Conservation (phyloP, 1,140 invertebrate species). For the Delia radicum region DNA sequence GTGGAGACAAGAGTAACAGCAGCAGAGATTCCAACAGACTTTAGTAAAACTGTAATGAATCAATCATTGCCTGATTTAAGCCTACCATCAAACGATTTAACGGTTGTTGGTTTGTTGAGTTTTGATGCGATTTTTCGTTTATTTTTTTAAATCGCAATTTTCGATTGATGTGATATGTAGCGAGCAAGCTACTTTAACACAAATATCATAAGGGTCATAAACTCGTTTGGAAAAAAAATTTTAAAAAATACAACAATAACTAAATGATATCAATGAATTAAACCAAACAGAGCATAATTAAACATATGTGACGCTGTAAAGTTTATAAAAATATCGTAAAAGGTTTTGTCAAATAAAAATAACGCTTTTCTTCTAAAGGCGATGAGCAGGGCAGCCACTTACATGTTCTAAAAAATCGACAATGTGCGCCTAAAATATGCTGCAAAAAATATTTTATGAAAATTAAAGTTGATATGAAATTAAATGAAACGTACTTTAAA, state of each 20-base stretch:
- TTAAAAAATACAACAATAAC: background rate
- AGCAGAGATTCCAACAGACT: background rate
- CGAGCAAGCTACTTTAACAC: background rate
- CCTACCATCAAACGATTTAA: slow-evolving; percentile 19
- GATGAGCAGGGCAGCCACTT: no score
- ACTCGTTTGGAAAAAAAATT: background rate
- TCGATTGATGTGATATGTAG: background rate
- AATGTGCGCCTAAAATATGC: no score
- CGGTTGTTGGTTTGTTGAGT: slow-evolving; percentile 14
- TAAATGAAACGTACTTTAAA: no score
- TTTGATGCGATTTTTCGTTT: background rate
- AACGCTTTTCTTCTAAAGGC: no score
- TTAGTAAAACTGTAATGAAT: slow-evolving; percentile 10
- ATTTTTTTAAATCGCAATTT: background rate
- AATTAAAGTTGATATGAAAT: no score
- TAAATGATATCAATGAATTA: background rate
- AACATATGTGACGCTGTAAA: no score
- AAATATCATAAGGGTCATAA: background rate
- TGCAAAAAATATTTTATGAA: no score
- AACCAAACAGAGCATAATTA: background rate
- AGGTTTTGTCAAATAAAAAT: no score
- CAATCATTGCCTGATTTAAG: slow-evolving; percentile 23
- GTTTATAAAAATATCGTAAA: no score
- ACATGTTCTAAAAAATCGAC: no score
- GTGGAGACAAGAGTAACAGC: background rate